These are phyloP conservation scores for Gallinago paraguaiae DNA, from an alignment of 2,113 vertebrate species.

Conservation along the genomic window DNA sequence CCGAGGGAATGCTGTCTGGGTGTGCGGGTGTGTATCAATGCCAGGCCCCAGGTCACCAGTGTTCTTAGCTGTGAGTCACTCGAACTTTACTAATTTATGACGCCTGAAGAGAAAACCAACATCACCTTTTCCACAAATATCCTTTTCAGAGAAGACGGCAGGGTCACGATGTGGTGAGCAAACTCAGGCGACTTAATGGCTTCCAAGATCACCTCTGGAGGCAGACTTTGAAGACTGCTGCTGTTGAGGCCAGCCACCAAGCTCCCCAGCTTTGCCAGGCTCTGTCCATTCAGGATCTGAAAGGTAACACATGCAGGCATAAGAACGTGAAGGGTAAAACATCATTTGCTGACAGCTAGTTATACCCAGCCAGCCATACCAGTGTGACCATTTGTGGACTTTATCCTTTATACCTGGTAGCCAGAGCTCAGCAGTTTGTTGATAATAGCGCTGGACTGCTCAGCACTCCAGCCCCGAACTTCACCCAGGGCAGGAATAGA, in stretches of 20 bases:
- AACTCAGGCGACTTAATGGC: conserved; percentile 45
- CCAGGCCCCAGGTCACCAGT: background rate
- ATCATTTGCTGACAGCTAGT: background rate
- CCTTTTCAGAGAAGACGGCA: conserved; percentile 28
- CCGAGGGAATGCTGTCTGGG: background rate
- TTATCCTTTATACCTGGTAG: conserved; percentile 27
- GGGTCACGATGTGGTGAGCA: background rate
- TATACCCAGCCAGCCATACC: too few relatives aligned
- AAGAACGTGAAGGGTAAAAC: background rate
- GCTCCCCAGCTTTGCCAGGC: conserved; percentile 46
- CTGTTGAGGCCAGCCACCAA: conserved; percentile 46
- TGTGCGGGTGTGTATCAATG: background rate
- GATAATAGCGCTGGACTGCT: background rate
- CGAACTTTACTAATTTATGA: background rate
- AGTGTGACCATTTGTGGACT: background rate
- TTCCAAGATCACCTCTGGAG: conserved; percentile 34
- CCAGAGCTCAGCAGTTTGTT: conserved; percentile 26
- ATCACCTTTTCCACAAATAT: conserved; percentile 61
- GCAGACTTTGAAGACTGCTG: background rate
- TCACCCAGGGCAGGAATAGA: conserved; percentile 18
- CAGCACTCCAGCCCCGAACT: background rate
- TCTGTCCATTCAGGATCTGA: background rate
- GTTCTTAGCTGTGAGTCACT: background rate
- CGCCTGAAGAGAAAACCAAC: background rate
- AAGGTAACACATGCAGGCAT: background rate